Percentiles rank a stretch among this genome's conserved stretches.
Evolutionary conservation across 2,113 vertebrate genomes (phyloP).

Genomic region (Hydrochoerus hydrochaeris): DNA sequence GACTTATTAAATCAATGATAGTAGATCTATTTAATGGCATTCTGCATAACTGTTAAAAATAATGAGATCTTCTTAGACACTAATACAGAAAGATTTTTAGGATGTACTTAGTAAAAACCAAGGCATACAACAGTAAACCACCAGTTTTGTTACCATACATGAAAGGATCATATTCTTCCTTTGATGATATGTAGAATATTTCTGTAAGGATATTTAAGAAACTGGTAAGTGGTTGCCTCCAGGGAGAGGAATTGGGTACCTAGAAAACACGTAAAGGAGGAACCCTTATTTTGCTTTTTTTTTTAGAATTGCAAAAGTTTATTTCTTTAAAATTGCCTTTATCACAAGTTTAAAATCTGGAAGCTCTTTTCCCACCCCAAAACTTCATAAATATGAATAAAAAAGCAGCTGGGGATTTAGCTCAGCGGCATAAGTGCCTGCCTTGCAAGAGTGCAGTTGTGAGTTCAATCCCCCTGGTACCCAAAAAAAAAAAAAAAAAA

Average conservation of each 20-base stretch:
- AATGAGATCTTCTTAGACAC: background rate
- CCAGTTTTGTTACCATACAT: background rate
- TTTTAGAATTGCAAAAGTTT: background rate
- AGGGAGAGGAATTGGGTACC: background rate
- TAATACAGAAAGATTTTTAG: background rate
- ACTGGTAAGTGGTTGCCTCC: background rate
- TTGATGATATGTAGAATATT: background rate
- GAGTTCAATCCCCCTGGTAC: too few species aligned
- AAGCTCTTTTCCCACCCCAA: too few species aligned
- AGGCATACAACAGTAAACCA: background rate
- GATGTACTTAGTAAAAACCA: background rate
- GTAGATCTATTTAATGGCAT: background rate
- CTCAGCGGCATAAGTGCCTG: too few species aligned
- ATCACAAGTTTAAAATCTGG: too few species aligned
- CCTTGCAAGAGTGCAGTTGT: too few species aligned
- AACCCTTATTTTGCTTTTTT: background rate
- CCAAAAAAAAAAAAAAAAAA: too few species aligned
- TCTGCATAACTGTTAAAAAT: background rate
- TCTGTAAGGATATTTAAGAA: background rate
- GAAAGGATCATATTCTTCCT: background rate
- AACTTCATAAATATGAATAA: too few species aligned
- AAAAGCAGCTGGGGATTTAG: too few species aligned
- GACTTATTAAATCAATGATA: background rate
- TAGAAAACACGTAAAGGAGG: background rate
- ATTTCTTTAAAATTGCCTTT: background rate